Percentiles rank a stretch among this genome's conserved stretches.
Conservation (phyloP, 2,797 vertebrate genomes). For the Notamacropus eugenii region DNA sequence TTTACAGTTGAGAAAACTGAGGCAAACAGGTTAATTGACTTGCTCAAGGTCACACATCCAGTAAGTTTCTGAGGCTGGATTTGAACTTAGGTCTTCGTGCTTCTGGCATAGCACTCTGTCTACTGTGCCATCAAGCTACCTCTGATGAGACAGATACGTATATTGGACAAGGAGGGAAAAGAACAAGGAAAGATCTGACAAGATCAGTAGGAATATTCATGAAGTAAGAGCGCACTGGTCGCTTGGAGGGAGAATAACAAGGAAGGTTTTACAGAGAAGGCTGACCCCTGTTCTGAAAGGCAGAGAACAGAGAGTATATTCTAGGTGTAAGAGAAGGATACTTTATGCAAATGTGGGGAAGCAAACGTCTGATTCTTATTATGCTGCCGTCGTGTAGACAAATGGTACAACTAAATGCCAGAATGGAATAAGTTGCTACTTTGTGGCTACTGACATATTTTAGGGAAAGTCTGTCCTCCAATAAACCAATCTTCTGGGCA, state of each 20-base stretch:
- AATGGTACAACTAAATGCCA: neutral
- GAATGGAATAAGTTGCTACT: neutral
- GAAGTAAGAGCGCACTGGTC: neutral
- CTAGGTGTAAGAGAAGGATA: neutral
- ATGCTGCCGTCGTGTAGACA: neutral
- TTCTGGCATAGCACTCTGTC: neutral
- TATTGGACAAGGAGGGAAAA: neutral
- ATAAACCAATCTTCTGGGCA: neutral
- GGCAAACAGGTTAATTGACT: neutral
- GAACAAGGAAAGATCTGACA: neutral
- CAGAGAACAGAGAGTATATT: neutral
- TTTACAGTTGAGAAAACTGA: neutral
- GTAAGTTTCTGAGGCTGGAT: neutral
- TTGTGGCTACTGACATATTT: neutral
- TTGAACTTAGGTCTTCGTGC: neutral
- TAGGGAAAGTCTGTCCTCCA: neutral
- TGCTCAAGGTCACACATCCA: neutral
- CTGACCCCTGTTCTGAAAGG: neutral
- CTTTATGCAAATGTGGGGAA: neutral
- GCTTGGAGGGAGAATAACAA: neutral
- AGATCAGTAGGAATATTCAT: neutral
- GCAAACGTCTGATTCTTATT: neutral
- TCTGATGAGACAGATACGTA: neutral
- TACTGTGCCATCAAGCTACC: rapidly evolving
- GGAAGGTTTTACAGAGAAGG: neutral